Percentiles rank a stretch among this genome's conserved stretches.
phyloP scores from a whole-genome alignment of 2,888 invertebrate genomes.

The Altica lythri region DNA sequence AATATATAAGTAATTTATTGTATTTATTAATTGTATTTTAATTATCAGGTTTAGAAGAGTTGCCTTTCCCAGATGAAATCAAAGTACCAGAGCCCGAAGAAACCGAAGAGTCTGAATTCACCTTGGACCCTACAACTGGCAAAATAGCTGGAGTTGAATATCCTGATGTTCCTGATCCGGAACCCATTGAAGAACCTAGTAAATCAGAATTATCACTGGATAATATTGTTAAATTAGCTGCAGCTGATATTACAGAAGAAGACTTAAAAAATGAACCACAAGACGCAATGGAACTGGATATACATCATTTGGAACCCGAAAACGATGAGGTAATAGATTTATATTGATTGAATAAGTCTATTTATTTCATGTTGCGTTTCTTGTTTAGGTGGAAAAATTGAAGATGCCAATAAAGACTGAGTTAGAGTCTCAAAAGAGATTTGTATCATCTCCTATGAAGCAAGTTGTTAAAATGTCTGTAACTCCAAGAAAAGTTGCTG shows the following conservation, averaged over 20 bases:
- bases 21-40: background rate
- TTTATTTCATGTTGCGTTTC: background rate
- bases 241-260: slow-evolving; percentile 53
- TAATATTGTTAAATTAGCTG: slow-evolving; percentile 53
- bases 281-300: slow-evolving; percentile 32
- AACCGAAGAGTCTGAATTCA: slow-evolving; percentile 63
- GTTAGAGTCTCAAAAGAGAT: slow-evolving; percentile 14
- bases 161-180: slow-evolving; percentile 46
- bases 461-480: slow-evolving; percentile 27
- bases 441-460: slow-evolving; percentile 17
- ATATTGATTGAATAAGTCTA: background rate
- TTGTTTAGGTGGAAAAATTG: background rate
- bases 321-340: slow-evolving; percentile 4
- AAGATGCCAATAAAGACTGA: slow-evolving; percentile 19
- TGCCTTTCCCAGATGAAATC: slow-evolving; percentile 65
- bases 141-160: slow-evolving; percentile 42
- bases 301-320: slow-evolving; percentile 12
- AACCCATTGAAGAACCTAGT: slow-evolving; percentile 32
- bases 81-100: slow-evolving; percentile 63
- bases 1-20: background rate
- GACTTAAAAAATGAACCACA: slow-evolving; percentile 42
- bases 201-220: slow-evolving; percentile 41
- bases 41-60: slow-evolving; percentile 61
- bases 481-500: slow-evolving; percentile 44
- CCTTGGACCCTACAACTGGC: slow-evolving; percentile 65